Conservation (phyloP, 2,113 vertebrate genomes). For the Clupea harengus region DNA sequence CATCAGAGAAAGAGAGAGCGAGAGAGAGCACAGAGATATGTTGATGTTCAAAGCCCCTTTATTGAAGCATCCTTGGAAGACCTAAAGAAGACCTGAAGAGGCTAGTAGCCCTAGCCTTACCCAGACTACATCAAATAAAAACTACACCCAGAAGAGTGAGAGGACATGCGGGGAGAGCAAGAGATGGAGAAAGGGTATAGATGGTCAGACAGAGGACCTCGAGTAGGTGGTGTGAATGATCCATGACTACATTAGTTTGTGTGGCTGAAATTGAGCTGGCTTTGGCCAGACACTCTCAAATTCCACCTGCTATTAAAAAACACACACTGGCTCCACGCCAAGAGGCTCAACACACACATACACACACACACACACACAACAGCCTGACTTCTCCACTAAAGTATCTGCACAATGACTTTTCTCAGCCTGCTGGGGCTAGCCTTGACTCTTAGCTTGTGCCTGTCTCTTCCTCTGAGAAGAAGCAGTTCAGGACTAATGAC, state of each 20-base stretch:
- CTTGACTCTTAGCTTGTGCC: too few relatives aligned
- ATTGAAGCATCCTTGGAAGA: too few relatives aligned
- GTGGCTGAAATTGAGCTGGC: conserved; percentile 30
- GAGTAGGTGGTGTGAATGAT: conserved; percentile 9
- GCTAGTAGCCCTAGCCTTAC: too few relatives aligned
- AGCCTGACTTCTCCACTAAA: neutral
- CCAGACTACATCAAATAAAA: too few relatives aligned
- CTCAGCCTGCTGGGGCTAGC: neutral
- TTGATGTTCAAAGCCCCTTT: too few relatives aligned
- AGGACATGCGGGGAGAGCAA: neutral
- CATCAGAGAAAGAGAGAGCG: neutral
- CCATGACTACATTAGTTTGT: conserved; percentile 18
- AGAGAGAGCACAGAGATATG: too few relatives aligned
- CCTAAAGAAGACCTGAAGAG: too few relatives aligned
- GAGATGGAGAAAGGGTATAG: neutral
- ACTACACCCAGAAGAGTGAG: too few relatives aligned
- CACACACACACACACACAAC: conserved; percentile 5
- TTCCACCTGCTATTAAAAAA: conserved; percentile 30
- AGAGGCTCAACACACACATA: neutral
- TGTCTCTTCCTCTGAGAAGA: neutral
- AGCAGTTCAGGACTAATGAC: neutral
- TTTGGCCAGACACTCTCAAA: conserved; percentile 31
- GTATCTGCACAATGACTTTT: neutral
- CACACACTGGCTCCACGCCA: neutral
- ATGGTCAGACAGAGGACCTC: neutral